Base-by-base conservation (phyloP, 2,888 invertebrate species). In the Drosophila dives region DNA sequence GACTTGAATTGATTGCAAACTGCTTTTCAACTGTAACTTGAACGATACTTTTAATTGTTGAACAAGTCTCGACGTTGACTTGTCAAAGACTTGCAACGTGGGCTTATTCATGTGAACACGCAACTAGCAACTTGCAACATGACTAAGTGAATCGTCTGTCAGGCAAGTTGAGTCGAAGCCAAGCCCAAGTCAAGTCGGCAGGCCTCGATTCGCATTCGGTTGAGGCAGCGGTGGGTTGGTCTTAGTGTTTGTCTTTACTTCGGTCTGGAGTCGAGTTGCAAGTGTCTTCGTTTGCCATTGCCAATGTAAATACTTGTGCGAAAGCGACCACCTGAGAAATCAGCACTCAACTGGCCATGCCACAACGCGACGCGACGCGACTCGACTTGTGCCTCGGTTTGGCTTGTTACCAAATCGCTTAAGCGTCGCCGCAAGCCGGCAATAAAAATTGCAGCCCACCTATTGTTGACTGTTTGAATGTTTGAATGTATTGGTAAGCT, bases 261-360 rank as follows among this genome's bases (percentile, higher is more conserved):
- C 42, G 48, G 42, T 34, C 34, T 20, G 38, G 15, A 55, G 34
- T 53, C 61, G 23, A 53, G 40, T 38, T 51, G 33, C 36, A 33
- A 32, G 20, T 38, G 26, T 20, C 56, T 42, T 20, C 62, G 63
- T 42, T 20, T 60, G 63, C 67, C 74, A 81, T 78, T 79, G 70
- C 51, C 70, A 77, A 80, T 80, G 90, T 75, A 91, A 91, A 91
- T 91, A 88, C 91, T 83, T 91, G 91, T 91, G 91, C 88, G 91
- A 91, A 91, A 82, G 74, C 82, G 81, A 75, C 75, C 91, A 91
- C 91, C 91, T 91, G 91, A 87, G 81, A 89, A 80, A 86, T 85
- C 89, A 82, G 72, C 74, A 63, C 63, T 38, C 26, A 26, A n/a
- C 55, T 38, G 26, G 26, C 36, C 17, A 54, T 8, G 26, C 26